Base-by-base conservation (phyloP, 2,113 vertebrate genomes). In the Hippocampus barbouri region DNA sequence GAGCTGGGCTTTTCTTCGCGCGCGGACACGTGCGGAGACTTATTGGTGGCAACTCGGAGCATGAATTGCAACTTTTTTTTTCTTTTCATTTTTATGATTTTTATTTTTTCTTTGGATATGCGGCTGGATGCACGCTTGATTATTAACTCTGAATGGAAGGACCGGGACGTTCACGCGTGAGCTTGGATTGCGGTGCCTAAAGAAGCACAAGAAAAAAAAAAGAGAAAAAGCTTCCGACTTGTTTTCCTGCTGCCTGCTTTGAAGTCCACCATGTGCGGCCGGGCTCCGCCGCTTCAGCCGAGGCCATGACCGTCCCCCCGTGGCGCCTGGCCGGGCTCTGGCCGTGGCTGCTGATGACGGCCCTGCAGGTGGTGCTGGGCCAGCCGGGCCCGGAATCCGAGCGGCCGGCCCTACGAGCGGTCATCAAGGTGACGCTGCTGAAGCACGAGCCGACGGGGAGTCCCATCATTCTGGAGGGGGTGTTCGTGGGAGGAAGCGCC, bases 261-360 rank as follows among this genome's bases (percentile, higher is more conserved):
- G 91, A 77, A 77, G 88, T 94, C 92, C 96, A 93, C 91, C 91
- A 98, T 98, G 97, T 89, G 91, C 93, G 94, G 94, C 94, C 91
- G 77, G 90, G 91, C 94, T 87, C 91, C 91, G 86, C 91, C 90
- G 92, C 94, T 89, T 82, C 95, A 94, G 92, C 94, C 94, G 92
- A 94, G 93, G 95, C 95, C 95, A 98, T 98, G 97, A 98, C 93
- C 93, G 92, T 94, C 92, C 93, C 92, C 90, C 95, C 79, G 93
- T 92, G 93, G 93, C 95, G 93, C 92, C 92, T 94, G 95, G 94
- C 94, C 94, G 93, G 94, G 92, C 95, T 96, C 92, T 98, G 96
- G 96, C 95, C 94, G 89, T 97, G 95, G 96, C 95, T 98, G 92
- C 94, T 97, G 85, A 94, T 96, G 94, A 94, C 94, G 84, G 94